Conservation (phyloP, 2,888 invertebrate genomes). For the Steinernema carpocapsae region DNA sequence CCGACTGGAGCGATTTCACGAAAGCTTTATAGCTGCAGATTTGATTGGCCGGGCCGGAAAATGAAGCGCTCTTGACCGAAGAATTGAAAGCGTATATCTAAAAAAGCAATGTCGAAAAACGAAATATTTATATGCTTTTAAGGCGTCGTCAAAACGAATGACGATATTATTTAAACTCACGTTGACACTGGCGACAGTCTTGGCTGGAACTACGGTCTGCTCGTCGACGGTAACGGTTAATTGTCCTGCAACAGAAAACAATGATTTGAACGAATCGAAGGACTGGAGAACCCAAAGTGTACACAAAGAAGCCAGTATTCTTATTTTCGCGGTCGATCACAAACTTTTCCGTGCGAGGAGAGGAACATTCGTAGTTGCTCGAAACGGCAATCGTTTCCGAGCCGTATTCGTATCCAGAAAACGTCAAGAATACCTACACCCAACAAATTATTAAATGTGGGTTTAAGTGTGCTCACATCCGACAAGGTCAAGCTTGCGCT, state of each 20-base stretch:
- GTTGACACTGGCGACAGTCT: neutral
- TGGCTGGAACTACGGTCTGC: neutral
- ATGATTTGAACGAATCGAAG: neutral
- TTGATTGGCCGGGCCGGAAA: neutral
- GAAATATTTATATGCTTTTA: neutral
- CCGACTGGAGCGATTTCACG: slow-evolving; percentile 18
- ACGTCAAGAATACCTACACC: neutral
- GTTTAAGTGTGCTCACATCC: too few species aligned
- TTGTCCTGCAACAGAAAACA: neutral
- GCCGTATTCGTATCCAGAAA: neutral
- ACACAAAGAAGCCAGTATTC: slow-evolving; percentile 3
- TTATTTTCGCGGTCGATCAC: neutral
- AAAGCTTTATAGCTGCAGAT: slow-evolving; percentile 27
- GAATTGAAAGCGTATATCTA: slow-evolving; percentile 18
- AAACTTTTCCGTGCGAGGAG: neutral
- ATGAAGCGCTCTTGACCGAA: neutral
- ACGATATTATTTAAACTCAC: too few species aligned
- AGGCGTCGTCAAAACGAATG: too few species aligned
- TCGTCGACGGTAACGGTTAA: neutral
- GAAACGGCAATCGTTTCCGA: slow-evolving; percentile 22
- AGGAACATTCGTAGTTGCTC: slow-evolving; percentile 2
- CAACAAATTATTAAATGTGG: neutral
- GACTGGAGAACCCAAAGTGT: neutral
- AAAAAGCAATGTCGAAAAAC: neutral
- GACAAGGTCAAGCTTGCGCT: neutral